A percentile compares a stretch with the other conserved stretches of the same genome.
Evolutionary conservation across 2,888 invertebrate species (phyloP).

Genomic region (Ptychoptera contaminata): DNA sequence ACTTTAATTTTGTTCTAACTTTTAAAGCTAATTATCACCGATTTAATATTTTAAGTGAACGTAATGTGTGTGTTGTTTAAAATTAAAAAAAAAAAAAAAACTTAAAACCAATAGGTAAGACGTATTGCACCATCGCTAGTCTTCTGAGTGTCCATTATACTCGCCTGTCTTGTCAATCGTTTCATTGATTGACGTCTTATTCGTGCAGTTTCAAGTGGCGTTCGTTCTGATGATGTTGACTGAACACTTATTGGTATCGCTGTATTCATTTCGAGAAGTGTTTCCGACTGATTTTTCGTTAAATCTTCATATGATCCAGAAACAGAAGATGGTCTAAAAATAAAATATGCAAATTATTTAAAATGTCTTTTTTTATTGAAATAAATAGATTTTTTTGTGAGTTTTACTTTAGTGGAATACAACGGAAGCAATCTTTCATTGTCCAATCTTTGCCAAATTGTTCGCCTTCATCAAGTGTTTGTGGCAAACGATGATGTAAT

Average conservation of each 20-base stretch:
- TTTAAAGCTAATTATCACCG: too few relatives aligned
- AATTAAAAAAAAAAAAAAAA: not conserved
- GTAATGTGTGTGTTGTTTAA: too few relatives aligned
- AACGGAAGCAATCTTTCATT: conserved; percentile 54
- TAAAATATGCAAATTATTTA: conserved; percentile 5
- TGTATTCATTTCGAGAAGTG: conserved; percentile 18
- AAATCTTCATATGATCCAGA: conserved; percentile 58
- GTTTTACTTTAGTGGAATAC: conserved; percentile 48
- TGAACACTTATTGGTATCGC: conserved; percentile 19
- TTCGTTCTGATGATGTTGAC: conserved; percentile 29
- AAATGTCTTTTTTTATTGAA: conserved; percentile 9
- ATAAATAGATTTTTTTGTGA: conserved; percentile 2
- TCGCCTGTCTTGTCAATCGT: conserved; percentile 59
- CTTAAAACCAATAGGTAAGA: conserved; percentile 76
- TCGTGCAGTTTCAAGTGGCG: conserved; percentile 25
- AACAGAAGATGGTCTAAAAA: conserved; percentile 36
- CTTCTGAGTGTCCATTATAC: conserved; percentile 67
- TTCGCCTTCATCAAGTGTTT: conserved; percentile 78
- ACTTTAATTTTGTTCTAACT: too few relatives aligned
- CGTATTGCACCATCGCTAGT: conserved; percentile 65
- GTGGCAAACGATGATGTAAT: conserved; percentile 63
- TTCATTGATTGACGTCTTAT: conserved; percentile 41
- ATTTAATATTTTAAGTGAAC: too few relatives aligned
- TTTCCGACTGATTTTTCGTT: conserved; percentile 25
- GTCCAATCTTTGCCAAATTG: conserved; percentile 73